These are phyloP conservation scores for Spatula clypeata DNA, from an alignment of 2,797 vertebrate genomes.

Conservation along the genomic window DNA sequence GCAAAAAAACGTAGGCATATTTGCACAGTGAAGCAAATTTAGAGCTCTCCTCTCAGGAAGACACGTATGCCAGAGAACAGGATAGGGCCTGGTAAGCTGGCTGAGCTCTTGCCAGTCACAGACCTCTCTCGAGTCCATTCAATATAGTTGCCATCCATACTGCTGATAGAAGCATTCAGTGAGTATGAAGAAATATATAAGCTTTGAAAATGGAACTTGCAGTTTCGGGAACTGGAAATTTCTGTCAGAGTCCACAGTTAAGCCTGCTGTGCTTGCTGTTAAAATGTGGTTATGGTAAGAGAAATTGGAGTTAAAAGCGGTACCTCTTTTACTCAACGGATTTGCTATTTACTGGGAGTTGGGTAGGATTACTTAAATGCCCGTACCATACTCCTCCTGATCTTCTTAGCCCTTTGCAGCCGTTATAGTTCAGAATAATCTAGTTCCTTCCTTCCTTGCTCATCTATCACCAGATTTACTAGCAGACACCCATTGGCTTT, in stretches of 20 bases:
- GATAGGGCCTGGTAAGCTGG: not conserved
- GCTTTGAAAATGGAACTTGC: not conserved
- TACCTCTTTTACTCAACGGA: not conserved
- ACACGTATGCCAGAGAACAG: not conserved
- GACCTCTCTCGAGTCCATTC: not conserved
- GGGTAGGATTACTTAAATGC: not conserved
- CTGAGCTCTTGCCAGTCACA: not conserved
- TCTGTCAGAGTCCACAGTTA: not conserved
- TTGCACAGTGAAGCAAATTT: not conserved
- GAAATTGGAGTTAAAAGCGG: not conserved
- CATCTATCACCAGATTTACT: not conserved
- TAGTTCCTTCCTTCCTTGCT: not conserved
- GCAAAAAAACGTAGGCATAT: not conserved
- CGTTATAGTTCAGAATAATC: not conserved
- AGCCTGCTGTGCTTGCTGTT: not conserved
- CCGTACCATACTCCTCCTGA: not conserved
- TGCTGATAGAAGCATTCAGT: not conserved
- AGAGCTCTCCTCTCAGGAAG: not conserved
- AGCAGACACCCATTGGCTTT: not conserved
- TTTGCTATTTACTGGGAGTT: not conserved
- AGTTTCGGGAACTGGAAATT: not conserved
- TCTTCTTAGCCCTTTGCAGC: not conserved
- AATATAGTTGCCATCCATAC: not conserved
- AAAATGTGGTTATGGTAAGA: not conserved
- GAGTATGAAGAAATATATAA: not conserved